Evolutionary conservation across 2,888 invertebrate genomes (phyloP).

Genomic region (Dicycla oo): DNA sequence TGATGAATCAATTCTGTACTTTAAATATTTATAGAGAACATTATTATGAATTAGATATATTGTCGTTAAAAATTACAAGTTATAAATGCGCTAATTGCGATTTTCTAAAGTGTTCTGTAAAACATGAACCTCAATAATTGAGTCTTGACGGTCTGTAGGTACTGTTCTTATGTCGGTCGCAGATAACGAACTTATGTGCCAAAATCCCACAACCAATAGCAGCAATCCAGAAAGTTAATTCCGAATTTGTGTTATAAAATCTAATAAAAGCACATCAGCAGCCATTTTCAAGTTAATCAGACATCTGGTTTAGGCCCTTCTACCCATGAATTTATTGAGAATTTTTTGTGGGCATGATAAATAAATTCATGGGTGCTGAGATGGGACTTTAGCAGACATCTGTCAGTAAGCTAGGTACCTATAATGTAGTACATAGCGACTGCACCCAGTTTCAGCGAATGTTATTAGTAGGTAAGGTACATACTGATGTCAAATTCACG

Average conservation of each 20-base stretch:
- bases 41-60: slow-evolving; percentile 33
- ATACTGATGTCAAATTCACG: slow-evolving; percentile 27
- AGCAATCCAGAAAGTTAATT: background rate
- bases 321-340: no score
- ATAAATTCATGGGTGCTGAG: no score
- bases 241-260: background rate
- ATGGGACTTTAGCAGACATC: background rate
- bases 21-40: slow-evolving; percentile 20
- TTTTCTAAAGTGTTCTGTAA: slow-evolving; percentile 2
- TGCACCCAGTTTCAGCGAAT: slow-evolving; percentile 32
- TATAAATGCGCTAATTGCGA: slow-evolving; percentile 23
- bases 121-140: slow-evolving; percentile 7
- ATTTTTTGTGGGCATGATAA: no score
- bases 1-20: slow-evolving; percentile 43
- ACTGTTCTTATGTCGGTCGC: background rate
- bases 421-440: slow-evolving; percentile 9
- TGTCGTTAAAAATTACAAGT: slow-evolving; percentile 42
- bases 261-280: background rate
- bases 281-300: background rate
- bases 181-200: slow-evolving; percentile 19
- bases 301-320: no score
- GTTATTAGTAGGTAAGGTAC: slow-evolving; percentile 34
- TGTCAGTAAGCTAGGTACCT: slow-evolving; percentile 26
- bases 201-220: slow-evolving; percentile 10
- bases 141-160: background rate